These are phyloP conservation scores for Zophobas morio DNA, from an alignment of 1,140 invertebrate genomes.

Conservation along the genomic window DNA sequence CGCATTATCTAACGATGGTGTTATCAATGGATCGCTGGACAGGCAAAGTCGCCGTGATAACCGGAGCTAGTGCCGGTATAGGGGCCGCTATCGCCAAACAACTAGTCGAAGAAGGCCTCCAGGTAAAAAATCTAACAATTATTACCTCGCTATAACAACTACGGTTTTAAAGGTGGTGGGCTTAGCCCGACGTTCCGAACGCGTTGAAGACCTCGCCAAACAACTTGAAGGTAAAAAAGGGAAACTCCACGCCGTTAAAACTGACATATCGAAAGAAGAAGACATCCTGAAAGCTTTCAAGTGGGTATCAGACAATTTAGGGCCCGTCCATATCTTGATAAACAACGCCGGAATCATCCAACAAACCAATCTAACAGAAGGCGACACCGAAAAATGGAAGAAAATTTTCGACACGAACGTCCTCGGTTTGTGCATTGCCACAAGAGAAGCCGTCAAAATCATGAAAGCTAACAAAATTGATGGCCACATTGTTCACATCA, in stretches of 20 bases:
- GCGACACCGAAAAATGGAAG: conserved; percentile 46
- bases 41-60: neutral
- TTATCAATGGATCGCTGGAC: conserved; percentile 10
- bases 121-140: conserved; percentile 6
- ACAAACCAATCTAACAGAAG: neutral
- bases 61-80: conserved; percentile 18
- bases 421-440: conserved; percentile 70
- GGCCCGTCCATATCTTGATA: conserved; percentile 77
- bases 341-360: conserved; percentile 77
- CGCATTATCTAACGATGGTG: neutral
- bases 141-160: neutral
- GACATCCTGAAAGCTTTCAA: conserved; percentile 77
- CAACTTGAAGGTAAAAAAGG: conserved; percentile 54
- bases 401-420: conserved; percentile 72
- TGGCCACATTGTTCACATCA: conserved; percentile 66
- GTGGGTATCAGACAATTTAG: conserved; percentile 73
- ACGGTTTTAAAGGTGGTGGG: conserved; percentile 72
- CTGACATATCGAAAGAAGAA: conserved; percentile 77
- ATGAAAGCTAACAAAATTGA: conserved; percentile 68
- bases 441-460: conserved; percentile 71
- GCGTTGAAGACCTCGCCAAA: conserved; percentile 68
- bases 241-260: conserved; percentile 70
- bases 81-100: neutral
- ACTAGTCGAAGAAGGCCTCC: conserved; percentile 1
- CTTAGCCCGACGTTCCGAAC: conserved; percentile 74